Base-by-base conservation (phyloP, 1,140 invertebrate genomes). In the Lerema accius region DNA sequence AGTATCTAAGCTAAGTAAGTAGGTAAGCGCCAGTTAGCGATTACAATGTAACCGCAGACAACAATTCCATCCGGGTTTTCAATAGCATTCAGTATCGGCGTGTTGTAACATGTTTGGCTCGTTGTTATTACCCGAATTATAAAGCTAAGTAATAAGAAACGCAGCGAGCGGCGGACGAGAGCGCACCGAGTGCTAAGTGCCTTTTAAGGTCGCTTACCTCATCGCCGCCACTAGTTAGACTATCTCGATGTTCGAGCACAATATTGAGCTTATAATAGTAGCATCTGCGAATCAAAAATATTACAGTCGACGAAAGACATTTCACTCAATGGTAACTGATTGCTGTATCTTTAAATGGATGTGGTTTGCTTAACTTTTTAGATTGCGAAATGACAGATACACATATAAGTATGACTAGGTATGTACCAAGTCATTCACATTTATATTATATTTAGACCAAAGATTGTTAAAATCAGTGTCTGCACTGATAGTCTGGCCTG, bases 181-280 rank as follows among this genome's bases (percentile, higher is more conserved):
- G 73, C 73, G 70, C 71, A 75, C 69, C 62, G 76, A 74, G 75
- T 78, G 84, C 77, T 84, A 89, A 90, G 87, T 90, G 86, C 76
- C 79, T 85, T 80, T 82, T 88, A 89, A 89, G 86, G 86, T 87
- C 87, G 82, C 83, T 90, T 90, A 90, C 87, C 86, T 90, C 87
- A 89, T 83, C 82, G 60, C 66, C 65, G 69, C 70, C 76, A 72
- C 70, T 77, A 76, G 69, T 73, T 69, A 71, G 60, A 69, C 64
- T 71, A 75, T 73, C 67, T 74, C 65, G 67, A 69, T 81, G 70
- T 79, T 82, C 78, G 72, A 79, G 70, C 72, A 82, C 75, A 81
- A 78, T 86, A 84, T 80, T 78, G 70, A 74, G 70, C 35, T 37
- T n/a, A n/a, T n/a, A n/a, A n/a, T 37, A 0, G 35, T 11, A n/a